phyloP scores from a whole-genome alignment of 2,113 vertebrate genomes.

The Capra hircus region DNA sequence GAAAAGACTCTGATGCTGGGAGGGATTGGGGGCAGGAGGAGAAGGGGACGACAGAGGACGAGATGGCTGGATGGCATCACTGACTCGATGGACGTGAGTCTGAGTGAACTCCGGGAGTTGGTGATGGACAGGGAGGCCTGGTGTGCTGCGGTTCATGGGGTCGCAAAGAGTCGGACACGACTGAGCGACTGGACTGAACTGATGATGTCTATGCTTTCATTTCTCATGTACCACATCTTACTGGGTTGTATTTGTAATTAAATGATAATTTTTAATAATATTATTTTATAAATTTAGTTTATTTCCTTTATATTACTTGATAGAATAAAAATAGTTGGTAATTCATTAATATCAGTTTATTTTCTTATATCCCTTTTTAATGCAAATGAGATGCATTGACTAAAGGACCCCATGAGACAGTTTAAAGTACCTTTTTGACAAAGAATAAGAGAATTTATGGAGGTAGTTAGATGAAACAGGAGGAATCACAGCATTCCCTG shows the following conservation, averaged over 20 bases:
- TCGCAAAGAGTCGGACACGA: rapidly evolving
- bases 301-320: neutral
- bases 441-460: neutral
- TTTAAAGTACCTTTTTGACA: neutral
- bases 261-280: neutral
- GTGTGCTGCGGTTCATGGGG: too few relatives aligned
- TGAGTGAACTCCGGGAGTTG: too few relatives aligned
- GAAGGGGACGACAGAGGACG: too few relatives aligned
- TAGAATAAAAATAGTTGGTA: neutral
- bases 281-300: neutral
- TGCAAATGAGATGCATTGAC: neutral
- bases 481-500: neutral
- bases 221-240: neutral
- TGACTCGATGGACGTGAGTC: too few relatives aligned
- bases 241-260: neutral
- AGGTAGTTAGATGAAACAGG: neutral
- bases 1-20: too few relatives aligned
- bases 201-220: neutral
- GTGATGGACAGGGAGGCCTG: too few relatives aligned
- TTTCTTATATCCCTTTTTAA: constrained; percentile 3
- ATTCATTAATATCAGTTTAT: neutral
- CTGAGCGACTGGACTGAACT: too few relatives aligned
- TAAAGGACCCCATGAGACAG: neutral
- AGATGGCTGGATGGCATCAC: too few relatives aligned
- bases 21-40: too few relatives aligned